Evolutionary conservation across 1,140 invertebrate genomes (phyloP), one percentile per base, ranked within the genome.

Genomic region (Tigriopus japonicus): DNA sequence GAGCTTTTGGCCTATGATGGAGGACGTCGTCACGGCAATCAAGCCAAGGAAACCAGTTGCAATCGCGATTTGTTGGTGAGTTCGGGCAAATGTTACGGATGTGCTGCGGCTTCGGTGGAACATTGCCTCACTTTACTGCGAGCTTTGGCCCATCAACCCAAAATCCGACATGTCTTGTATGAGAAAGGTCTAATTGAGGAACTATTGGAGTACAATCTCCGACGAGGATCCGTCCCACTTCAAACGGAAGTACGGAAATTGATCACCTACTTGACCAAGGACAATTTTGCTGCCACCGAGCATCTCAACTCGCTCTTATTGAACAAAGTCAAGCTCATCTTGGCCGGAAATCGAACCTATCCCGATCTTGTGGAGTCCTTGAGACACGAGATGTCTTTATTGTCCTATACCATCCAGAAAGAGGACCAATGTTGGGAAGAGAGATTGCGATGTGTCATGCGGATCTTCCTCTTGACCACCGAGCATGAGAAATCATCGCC

Each of bases 371-470:
- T 85, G 67, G 74, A 83, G 62, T 78, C 87, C 59, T 78, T 87
- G 60, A 72, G 89, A 43, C 83, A 90, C 69, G 88, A 92, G 73
- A 89, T 98, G 69, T 79, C 88, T 5, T 70, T 98, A 1, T 72
- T 97, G 23, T 85, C 88, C 0, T 84, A 84, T 1, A 77, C 93
- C 9, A 80, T 95, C 0, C 83, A 90, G 64, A 87, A 90, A 64
- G 86, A 95, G 68, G 92, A 97, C 67, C 81, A 84, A 0, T 96
- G 91, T 70, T 97, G 92, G 92, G 91, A 96, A 71, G 82, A 86
- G 59, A 85, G 92, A 68, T 72, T 96, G 0, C 80, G 87, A 53
- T 88, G 87, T 68, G 84, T 95, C 19, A 85, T 96, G 75, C 78
- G 83, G 59, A 69, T 93, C 24, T 91, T 90, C 67, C 69, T 87